Percentiles rank a stretch among this genome's conserved stretches.
These are phyloP conservation scores for Apogon talboti DNA, from an alignment of 2,797 vertebrate genomes.

Conservation along the genomic window DNA sequence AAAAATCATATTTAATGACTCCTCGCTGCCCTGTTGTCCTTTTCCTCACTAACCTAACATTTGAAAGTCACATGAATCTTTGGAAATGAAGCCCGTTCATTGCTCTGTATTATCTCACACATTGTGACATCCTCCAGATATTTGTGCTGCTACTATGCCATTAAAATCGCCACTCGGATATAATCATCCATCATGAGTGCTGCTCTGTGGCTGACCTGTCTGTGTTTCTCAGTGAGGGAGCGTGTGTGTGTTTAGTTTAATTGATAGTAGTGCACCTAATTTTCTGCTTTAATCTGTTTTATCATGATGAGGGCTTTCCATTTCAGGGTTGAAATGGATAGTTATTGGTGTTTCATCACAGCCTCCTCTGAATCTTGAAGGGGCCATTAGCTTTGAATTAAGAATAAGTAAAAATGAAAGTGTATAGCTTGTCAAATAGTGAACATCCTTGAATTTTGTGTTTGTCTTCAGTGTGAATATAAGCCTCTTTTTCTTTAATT, in stretches of 20 bases:
- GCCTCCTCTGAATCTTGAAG: not conserved
- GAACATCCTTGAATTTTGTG: not conserved
- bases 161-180: slow-evolving; percentile 50
- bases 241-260: slow-evolving; percentile 26
- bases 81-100: slow-evolving; percentile 17
- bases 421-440: not conserved
- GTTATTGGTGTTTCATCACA: slow-evolving; percentile 3
- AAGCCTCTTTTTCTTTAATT: not conserved
- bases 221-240: slow-evolving; percentile 21
- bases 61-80: slow-evolving; percentile 40
- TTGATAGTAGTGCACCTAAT: slow-evolving; percentile 12
- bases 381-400: not conserved
- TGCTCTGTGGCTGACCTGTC: slow-evolving; percentile 16
- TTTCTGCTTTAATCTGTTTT: slow-evolving; percentile 11
- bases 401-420: not conserved
- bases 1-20: slow-evolving; percentile 20
- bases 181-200: slow-evolving; percentile 26
- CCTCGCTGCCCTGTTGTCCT: not conserved
- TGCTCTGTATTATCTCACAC: slow-evolving; percentile 22
- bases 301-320: slow-evolving; percentile 1
- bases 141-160: slow-evolving; percentile 24
- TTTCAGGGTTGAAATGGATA: slow-evolving; percentile 18
- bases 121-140: slow-evolving; percentile 6
- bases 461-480: not conserved
- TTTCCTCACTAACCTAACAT: slow-evolving; percentile 6